Evolutionary conservation across 2,797 vertebrate species (phyloP).

Genomic region (Lacerta viridis): DNA sequence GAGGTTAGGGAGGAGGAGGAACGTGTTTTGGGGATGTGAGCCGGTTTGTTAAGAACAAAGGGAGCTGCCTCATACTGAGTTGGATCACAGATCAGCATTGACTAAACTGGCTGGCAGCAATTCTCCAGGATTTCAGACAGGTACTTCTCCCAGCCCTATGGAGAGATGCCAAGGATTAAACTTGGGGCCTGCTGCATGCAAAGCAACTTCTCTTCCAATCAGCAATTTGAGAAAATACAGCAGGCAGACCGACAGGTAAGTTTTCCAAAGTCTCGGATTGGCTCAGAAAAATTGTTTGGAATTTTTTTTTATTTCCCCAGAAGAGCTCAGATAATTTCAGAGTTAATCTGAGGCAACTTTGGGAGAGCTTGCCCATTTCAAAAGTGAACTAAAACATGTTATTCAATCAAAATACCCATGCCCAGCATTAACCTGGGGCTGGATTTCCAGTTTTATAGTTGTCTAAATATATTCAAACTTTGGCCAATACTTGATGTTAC

Average conservation of each 20-base stretch:
- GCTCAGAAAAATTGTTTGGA: not conserved
- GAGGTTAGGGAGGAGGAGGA: too few species aligned
- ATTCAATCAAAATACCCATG: constrained; percentile 21
- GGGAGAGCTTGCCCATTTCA: not conserved
- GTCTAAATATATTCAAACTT: constrained; percentile 41
- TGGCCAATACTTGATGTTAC: constrained; percentile 31
- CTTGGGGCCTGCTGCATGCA: too few species aligned
- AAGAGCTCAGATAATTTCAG: not conserved
- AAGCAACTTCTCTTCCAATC: too few species aligned
- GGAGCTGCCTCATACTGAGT: too few species aligned
- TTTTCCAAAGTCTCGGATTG: not conserved
- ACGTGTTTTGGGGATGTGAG: too few species aligned
- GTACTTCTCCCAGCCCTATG: too few species aligned
- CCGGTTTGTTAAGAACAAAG: too few species aligned
- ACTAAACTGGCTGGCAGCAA: too few species aligned
- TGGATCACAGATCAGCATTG: too few species aligned
- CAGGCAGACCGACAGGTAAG: not conserved
- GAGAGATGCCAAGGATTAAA: too few species aligned
- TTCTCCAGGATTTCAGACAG: too few species aligned
- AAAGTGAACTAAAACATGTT: constrained; percentile 32
- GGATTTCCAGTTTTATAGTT: constrained; percentile 37
- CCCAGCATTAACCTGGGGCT: constrained; percentile 33
- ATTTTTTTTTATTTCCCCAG: not conserved
- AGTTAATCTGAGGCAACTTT: not conserved
- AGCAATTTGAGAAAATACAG: not conserved